These are phyloP conservation scores for Drosophila infuscata DNA, from an alignment of 2,888 invertebrate genomes.

Conservation along the genomic window DNA sequence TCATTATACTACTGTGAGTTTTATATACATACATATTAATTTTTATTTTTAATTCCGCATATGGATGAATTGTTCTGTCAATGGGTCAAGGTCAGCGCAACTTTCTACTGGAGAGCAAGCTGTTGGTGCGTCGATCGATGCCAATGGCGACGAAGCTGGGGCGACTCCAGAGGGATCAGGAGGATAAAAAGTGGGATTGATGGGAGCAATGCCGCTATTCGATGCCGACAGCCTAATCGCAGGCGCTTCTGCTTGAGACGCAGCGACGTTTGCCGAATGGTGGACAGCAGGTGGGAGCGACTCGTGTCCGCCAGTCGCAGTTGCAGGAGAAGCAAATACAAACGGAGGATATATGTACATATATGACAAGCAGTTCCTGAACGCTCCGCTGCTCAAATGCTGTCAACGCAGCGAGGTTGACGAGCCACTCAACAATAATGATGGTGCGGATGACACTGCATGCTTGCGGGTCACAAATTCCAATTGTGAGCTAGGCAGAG, in stretches of 20 bases:
- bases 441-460: background rate
- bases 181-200: background rate
- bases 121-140: conserved; percentile 35
- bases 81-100: conserved; percentile 37
- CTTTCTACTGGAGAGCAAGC: conserved; percentile 58
- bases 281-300: background rate
- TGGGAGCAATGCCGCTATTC: conserved; percentile 24
- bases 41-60: background rate
- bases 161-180: conserved; percentile 2
- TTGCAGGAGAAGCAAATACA: conserved; percentile 61
- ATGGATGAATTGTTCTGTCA: background rate
- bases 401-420: conserved; percentile 53
- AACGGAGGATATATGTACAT: conserved; percentile 54
- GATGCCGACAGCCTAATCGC: conserved; percentile 45
- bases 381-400: conserved; percentile 58
- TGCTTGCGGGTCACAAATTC: conserved; percentile 43
- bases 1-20: background rate
- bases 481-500: conserved; percentile 61
- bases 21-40: background rate
- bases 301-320: background rate
- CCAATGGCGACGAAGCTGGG: conserved; percentile 7
- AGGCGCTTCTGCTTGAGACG: conserved; percentile 30
- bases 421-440: conserved; percentile 22
- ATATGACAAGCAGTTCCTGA: conserved; percentile 57
- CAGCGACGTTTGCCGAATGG: conserved; percentile 23